Evolutionary conservation across 92 coral and sea anemone species (phyloP), one percentile per base, ranked within the genome.

Genomic region (Meandrina meandrites): DNA sequence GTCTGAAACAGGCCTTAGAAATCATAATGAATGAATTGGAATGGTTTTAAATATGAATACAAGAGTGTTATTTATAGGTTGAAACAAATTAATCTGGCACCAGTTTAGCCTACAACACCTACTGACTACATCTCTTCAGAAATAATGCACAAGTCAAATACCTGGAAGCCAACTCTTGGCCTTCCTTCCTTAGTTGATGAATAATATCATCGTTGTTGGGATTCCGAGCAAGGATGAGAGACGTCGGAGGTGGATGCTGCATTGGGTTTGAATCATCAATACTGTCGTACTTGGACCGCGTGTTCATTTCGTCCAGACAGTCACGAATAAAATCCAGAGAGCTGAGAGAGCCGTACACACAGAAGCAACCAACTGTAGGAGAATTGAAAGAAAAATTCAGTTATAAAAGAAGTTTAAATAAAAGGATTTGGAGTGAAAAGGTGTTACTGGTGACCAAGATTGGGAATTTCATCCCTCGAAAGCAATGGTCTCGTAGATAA

Each of bases 111-210:
- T n/a, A n/a, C n/a, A n/a, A n/a, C n/a, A n/a, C n/a, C n/a, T n/a
- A n/a, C n/a, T n/a, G n/a, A n/a, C n/a, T n/a, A n/a, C n/a, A n/a
- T n/a, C n/a, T n/a, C n/a, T n/a, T n/a, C n/a, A n/a, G n/a, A n/a
- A n/a, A n/a, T n/a, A 48, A 48, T 40, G 27, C 4, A 8, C 27
- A 35, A 1, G 13, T 72, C 5, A 27, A 10, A 15, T 86, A 97
- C 99, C 98, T 95, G 72, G 93, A 87, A 4, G 95, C 96, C 67
- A 97, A 83, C 51, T 93, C 96, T 48, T 95, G 94, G 13, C 98
- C 99, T 81, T 89, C 88, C 50, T 91, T 88, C 48, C 98, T 90
- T 83, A 97, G 80, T 37, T 89, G 92, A 62, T 93, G 92, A 58
- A 95, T 88, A 17, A 90, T 85, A 68, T 92, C 98, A 54, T 93